These are phyloP conservation scores for Parazoanthus swiftii DNA, from an alignment of 92 coral and sea anemone genomes.

Conservation along the genomic window DNA sequence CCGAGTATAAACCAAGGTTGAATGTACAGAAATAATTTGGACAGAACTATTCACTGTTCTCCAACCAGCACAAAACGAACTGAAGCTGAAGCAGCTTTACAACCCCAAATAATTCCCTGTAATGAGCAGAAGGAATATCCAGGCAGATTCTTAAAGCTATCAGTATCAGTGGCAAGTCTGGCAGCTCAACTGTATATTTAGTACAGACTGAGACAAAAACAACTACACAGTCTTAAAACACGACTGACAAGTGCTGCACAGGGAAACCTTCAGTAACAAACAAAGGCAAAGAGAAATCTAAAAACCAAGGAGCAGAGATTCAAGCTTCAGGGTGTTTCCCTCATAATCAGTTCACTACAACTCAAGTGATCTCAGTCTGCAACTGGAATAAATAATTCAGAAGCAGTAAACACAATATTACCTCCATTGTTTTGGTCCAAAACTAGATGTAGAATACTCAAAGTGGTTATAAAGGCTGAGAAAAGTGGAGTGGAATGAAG, in stretches of 20 bases:
- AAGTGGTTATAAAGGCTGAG: constrained; percentile 18
- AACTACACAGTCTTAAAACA: background rate
- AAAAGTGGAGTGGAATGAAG: constrained; percentile 2
- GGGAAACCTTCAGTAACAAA: background rate
- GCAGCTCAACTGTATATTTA: background rate
- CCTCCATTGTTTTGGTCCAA: constrained; percentile 27
- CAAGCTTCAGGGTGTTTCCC: constrained; percentile 22
- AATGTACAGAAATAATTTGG: background rate
- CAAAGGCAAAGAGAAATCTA: background rate
- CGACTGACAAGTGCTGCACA: background rate
- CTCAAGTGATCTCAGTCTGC: constrained; percentile 20
- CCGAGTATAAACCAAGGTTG: background rate
- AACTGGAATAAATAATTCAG: constrained; percentile 32
- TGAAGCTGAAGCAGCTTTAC: background rate
- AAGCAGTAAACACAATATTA: constrained; percentile 26
- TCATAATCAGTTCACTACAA: background rate
- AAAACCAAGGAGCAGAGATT: constrained; percentile 16
- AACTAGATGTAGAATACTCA: constrained; percentile 42
- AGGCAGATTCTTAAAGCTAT: background rate
- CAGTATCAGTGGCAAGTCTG: constrained; percentile 4
- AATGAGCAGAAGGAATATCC: background rate
- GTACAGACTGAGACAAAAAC: background rate
- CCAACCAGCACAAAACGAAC: too few relatives aligned
- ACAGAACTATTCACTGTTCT: background rate
- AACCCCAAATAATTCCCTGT: background rate